Percentiles rank a stretch among this genome's conserved stretches.
Evolutionary conservation across 2,797 vertebrate species (phyloP).

Genomic region (Hirundo rustica): DNA sequence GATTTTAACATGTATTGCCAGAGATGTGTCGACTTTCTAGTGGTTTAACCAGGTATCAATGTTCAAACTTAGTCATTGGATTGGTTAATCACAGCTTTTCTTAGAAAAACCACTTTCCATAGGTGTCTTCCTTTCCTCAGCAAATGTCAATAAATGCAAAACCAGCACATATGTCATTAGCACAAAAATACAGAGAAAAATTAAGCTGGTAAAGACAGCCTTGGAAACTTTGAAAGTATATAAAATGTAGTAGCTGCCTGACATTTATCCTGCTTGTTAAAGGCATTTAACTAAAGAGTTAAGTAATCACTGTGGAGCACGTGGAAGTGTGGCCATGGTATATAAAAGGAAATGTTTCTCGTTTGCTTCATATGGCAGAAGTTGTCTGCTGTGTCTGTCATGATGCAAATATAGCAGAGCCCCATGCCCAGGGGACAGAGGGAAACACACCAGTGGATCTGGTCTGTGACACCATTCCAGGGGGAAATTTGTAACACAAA

Average conservation of each 20-base stretch:
- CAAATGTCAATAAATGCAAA: not conserved
- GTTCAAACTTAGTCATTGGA: not conserved
- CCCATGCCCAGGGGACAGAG: not conserved
- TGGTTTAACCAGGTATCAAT: not conserved
- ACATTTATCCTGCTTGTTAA: not conserved
- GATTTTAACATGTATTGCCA: not conserved
- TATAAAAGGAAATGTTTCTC: not conserved
- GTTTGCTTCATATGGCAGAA: not conserved
- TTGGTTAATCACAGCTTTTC: not conserved
- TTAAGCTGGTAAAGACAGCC: not conserved
- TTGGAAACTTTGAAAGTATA: not conserved
- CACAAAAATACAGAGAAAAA: conserved; percentile 39
- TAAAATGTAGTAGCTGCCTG: not conserved
- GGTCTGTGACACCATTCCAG: not conserved
- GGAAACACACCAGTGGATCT: not conserved
- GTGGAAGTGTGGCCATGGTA: not conserved
- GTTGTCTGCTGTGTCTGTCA: not conserved
- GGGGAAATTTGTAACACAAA: not conserved
- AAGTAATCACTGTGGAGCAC: not conserved
- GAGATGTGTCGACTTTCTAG: not conserved
- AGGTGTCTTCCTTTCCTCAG: not conserved
- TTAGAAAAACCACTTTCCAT: not conserved
- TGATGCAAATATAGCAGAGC: not conserved
- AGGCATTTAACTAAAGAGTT: not conserved
- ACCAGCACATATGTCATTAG: not conserved